Conservation (phyloP, 2,113 vertebrate species). For the Cyanoderma ruficeps region DNA sequence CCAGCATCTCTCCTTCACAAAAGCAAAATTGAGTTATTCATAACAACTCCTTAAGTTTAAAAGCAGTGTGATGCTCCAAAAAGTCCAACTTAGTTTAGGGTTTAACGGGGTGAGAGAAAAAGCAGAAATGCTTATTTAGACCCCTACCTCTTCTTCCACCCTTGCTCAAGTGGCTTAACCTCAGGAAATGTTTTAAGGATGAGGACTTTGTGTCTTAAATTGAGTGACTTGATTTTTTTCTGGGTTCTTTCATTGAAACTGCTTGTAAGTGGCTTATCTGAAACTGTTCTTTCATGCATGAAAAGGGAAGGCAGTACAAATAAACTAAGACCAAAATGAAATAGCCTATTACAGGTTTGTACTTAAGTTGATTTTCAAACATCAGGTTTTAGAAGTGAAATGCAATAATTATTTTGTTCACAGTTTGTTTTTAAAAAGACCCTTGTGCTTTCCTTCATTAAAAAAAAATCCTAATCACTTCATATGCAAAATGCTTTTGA, state of each 20-base stretch:
- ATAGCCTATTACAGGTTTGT: not conserved
- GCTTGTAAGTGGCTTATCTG: not conserved
- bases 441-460: accelerated
- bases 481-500: not conserved
- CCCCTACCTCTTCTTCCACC: not conserved
- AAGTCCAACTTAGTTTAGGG: not conserved
- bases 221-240: not conserved
- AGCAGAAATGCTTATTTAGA: not conserved
- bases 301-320: not conserved
- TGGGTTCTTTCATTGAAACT: not conserved
- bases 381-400: not conserved
- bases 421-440: not conserved
- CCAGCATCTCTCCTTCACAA: not conserved
- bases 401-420: not conserved
- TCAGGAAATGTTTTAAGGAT: not conserved
- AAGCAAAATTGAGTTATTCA: not conserved
- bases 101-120: not conserved
- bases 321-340: not conserved
- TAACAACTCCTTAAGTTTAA: not conserved
- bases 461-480: not conserved
- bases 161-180: not conserved
- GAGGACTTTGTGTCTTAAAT: not conserved
- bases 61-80: not conserved
- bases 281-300: not conserved
- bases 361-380: not conserved